Percentiles rank a stretch among this genome's conserved stretches.
Conservation (phyloP, 2,888 invertebrate species). For the Parelbella ahira region DNA sequence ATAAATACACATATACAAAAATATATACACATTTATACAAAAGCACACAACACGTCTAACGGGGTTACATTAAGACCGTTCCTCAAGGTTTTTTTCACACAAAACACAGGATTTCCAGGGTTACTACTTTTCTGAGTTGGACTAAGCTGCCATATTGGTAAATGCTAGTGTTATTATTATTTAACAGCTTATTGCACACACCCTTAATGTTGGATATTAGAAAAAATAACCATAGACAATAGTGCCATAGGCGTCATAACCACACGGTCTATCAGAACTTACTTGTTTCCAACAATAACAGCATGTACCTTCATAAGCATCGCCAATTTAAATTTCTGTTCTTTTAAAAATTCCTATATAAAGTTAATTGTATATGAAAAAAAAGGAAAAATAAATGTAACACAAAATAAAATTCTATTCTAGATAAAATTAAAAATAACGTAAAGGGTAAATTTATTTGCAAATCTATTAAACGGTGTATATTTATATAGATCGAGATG, state of each 20-base stretch:
- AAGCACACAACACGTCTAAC: conserved; percentile 22
- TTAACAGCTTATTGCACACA: conserved; percentile 58
- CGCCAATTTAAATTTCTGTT: conserved; percentile 35
- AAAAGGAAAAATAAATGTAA: conserved; percentile 24
- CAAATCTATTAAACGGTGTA: conserved; percentile 18
- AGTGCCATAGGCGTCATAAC: too few relatives aligned
- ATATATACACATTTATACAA: conserved; percentile 19
- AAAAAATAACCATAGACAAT: too few relatives aligned
- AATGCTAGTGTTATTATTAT: conserved; percentile 69
- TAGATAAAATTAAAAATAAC: conserved; percentile 11
- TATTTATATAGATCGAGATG: conserved; percentile 19
- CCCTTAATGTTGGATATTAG: conserved; percentile 54
- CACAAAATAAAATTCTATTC: conserved; percentile 10
- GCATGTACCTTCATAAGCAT: conserved; percentile 55
- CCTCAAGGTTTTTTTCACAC: conserved; percentile 38
- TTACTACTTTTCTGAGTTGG: conserved; percentile 47
- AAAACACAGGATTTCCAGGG: conserved; percentile 46
- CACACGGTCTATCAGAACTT: too few relatives aligned
- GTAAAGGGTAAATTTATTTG: conserved; percentile 13
- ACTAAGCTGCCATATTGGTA: conserved; percentile 79
- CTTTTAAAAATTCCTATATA: conserved; percentile 36
- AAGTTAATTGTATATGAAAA: conserved; percentile 35
- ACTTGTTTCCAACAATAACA: conserved; percentile 62
- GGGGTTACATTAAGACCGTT: conserved; percentile 35
- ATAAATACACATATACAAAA: conserved; percentile 3